These are phyloP conservation scores for Daktulosphaira vitifoliae DNA, from an alignment of 1,140 invertebrate genomes.

Conservation along the genomic window DNA sequence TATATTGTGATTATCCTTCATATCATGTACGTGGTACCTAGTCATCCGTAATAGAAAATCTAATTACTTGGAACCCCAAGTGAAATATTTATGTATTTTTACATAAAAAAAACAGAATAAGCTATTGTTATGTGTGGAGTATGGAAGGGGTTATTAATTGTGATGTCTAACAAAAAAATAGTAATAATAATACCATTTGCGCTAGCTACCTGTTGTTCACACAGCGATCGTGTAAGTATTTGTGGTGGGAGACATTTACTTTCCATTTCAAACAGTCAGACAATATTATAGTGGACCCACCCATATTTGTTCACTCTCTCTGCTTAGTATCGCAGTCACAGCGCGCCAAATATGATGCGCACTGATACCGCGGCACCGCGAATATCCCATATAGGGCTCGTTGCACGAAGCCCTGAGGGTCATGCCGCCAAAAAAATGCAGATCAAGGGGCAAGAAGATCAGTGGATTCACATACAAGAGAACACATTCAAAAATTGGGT, in stretches of 20 bases:
- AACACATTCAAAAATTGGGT: conserved; percentile 98
- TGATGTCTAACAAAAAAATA: neutral
- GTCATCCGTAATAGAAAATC: too few species aligned
- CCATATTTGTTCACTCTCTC: neutral
- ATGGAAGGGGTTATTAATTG: neutral
- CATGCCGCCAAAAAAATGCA: conserved; percentile 86
- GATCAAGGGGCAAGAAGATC: conserved; percentile 84
- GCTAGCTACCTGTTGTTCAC: neutral
- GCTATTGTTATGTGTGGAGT: neutral
- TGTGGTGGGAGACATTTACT: conserved; percentile 15
- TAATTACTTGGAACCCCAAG: too few species aligned
- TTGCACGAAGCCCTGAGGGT: conserved; percentile 79
- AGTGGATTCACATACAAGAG: conserved; percentile 94
- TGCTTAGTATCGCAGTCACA: conserved; percentile 10
- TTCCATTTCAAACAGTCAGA: conserved; percentile 19
- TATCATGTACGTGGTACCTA: too few species aligned
- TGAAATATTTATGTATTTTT: too few species aligned
- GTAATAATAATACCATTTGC: neutral
- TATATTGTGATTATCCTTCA: too few species aligned
- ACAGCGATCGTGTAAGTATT: neutral
- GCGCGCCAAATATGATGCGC: conserved; percentile 29
- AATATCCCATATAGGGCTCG: conserved; percentile 54
- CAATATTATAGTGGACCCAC: neutral
- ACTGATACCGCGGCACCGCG: conserved; percentile 14
- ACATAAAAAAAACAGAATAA: too few species aligned